phyloP scores from a whole-genome alignment of 2,113 vertebrate genomes.

The Benitochromis conjunctus region DNA sequence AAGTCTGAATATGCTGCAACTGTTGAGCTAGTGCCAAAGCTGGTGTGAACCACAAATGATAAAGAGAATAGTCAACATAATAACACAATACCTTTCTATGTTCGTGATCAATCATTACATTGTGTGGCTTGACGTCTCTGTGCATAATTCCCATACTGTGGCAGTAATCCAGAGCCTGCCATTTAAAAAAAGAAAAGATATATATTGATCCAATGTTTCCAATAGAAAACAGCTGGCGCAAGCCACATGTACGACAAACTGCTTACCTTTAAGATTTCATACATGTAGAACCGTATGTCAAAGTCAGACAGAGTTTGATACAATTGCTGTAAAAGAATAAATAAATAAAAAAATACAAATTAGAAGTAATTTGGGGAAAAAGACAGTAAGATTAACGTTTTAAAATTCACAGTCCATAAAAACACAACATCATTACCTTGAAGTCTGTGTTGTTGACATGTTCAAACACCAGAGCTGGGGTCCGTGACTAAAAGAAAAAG shows the following conservation, averaged over 20 bases:
- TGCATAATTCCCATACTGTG: constrained; percentile 90
- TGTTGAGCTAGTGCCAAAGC: neutral
- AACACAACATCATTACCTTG: constrained; percentile 69
- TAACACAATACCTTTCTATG: constrained; percentile 80
- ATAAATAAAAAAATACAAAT: neutral
- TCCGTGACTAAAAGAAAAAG: constrained; percentile 73
- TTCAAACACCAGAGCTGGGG: constrained; percentile 85
- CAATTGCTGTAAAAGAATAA: constrained; percentile 72
- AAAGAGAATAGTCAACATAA: neutral
- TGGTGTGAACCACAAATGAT: neutral
- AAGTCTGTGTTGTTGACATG: constrained; percentile 89
- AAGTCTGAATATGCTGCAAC: neutral
- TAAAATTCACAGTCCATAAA: neutral
- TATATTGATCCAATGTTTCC: neutral
- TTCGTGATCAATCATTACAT: constrained; percentile 88
- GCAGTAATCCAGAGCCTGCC: constrained; percentile 75
- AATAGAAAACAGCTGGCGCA: neutral
- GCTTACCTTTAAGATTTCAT: constrained; percentile 83
- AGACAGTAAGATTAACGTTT: neutral
- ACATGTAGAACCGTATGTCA: constrained; percentile 89
- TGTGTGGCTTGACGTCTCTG: constrained; percentile 86
- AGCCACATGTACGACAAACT: neutral
- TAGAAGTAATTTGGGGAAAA: neutral
- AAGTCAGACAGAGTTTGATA: constrained; percentile 87
- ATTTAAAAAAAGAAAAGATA: neutral